Conservation (phyloP, 1,140 invertebrate species). For the Heliothis virescens region DNA sequence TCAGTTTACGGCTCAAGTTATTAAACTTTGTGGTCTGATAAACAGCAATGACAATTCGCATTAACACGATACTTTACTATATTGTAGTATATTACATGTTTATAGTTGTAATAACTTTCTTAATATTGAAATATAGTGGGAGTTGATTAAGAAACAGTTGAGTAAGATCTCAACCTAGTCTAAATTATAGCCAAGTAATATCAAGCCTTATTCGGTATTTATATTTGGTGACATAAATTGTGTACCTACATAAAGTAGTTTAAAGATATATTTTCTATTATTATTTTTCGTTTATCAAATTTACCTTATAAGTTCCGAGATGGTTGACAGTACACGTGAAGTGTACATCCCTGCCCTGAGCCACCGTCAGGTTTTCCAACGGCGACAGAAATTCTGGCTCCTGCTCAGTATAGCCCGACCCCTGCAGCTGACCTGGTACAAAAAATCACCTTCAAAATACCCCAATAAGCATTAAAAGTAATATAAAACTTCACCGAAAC, state of each 20-base stretch:
- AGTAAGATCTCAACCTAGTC: no score
- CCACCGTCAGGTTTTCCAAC: slow-evolving; percentile 95
- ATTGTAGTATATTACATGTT: slow-evolving; percentile 25
- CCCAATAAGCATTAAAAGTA: not conserved
- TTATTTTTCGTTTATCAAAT: no score
- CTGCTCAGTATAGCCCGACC: slow-evolving; percentile 74
- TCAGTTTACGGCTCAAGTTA: slow-evolving; percentile 32
- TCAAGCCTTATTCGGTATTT: no score
- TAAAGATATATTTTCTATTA: no score
- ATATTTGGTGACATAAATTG: no score
- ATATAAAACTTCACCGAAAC: not conserved
- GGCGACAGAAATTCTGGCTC: slow-evolving; percentile 93
- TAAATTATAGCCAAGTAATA: not conserved
- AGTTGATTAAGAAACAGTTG: not conserved
- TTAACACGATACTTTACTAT: slow-evolving; percentile 29
- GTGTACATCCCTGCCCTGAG: slow-evolving; percentile 93
- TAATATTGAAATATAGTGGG: not conserved
- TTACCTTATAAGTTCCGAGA: slow-evolving; percentile 94
- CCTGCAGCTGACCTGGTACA: slow-evolving; percentile 78
- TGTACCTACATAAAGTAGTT: no score
- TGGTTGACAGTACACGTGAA: slow-evolving; percentile 97
- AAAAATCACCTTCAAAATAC: slow-evolving; percentile 14
- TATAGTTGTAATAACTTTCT: slow-evolving; percentile 12
- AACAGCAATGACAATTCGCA: slow-evolving; percentile 33
- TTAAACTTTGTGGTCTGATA: slow-evolving; percentile 37